Conservation (phyloP, 2,113 vertebrate genomes). For the Dicrurus megarhynchus region DNA sequence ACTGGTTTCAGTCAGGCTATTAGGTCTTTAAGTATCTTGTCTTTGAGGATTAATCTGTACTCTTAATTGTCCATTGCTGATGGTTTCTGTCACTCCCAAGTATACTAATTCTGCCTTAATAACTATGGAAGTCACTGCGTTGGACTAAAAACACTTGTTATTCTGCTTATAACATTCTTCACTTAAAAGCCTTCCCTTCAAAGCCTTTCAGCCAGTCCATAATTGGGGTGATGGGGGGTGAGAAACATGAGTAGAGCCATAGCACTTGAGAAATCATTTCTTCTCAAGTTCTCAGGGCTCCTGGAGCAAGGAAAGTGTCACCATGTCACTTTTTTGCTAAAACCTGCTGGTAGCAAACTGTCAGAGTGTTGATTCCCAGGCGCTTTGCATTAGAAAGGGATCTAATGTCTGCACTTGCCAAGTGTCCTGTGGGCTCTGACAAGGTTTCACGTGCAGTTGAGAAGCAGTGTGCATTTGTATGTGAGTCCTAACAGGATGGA, state of each 20-base stretch:
- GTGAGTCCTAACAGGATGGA: background rate
- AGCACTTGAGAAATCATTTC: background rate
- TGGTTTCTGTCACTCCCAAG: background rate
- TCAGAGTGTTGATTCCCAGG: background rate
- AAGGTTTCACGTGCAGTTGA: background rate
- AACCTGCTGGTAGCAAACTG: background rate
- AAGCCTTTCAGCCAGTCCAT: background rate
- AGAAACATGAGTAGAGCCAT: background rate
- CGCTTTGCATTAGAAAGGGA: fast-evolving
- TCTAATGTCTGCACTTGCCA: background rate
- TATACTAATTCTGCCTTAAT: background rate
- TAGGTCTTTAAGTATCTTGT: slow-evolving; percentile 2
- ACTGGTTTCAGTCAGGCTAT: background rate
- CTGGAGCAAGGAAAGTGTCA: background rate
- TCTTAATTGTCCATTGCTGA: background rate
- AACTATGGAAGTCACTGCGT: background rate
- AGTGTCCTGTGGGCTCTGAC: background rate
- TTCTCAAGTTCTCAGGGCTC: background rate
- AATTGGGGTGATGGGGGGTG: background rate
- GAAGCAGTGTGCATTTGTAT: background rate
- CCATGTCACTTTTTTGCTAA: background rate
- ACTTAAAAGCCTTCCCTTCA: background rate
- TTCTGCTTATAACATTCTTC: background rate
- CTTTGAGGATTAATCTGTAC: slow-evolving; percentile 38
- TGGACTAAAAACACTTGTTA: background rate